Evolutionary conservation across 1,140 invertebrate genomes (phyloP).

Genomic region (Drusus annulatus): DNA sequence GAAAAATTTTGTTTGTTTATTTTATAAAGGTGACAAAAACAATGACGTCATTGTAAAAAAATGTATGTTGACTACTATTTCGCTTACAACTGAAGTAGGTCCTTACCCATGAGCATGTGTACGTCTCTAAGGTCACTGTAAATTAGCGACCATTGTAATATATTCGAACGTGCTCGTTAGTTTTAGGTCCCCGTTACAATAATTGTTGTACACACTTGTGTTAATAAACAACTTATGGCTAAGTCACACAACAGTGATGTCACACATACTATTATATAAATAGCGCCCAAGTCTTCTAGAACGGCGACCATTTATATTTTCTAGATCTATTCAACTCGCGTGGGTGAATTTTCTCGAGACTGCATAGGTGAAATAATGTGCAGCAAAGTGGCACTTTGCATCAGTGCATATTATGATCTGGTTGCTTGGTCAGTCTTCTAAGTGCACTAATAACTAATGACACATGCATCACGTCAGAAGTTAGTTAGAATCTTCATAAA

Average conservation of each 20-base stretch:
- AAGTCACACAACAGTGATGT: constrained; percentile 7
- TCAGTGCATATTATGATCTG: constrained; percentile 5
- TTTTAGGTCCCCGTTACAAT: constrained; percentile 12
- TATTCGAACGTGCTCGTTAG: neutral
- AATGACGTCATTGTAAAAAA: no score
- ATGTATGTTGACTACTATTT: no score
- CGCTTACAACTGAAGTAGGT: no score
- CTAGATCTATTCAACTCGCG: neutral
- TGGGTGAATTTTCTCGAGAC: constrained; percentile 31
- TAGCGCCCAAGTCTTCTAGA: constrained; percentile 26
- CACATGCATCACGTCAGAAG: no score
- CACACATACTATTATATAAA: constrained; percentile 1
- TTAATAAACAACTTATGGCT: constrained; percentile 12
- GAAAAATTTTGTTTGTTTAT: no score
- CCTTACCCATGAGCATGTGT: no score
- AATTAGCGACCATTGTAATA: constrained; percentile 11
- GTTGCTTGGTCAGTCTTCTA: constrained; percentile 2
- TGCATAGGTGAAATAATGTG: constrained; percentile 24
- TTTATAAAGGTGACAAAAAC: no score
- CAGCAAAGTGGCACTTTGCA: constrained; percentile 22
- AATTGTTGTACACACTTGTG: neutral
- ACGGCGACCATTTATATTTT: neutral
- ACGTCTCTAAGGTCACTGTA: constrained; percentile 15
- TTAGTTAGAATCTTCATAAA: no score
- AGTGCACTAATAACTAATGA: neutral